phyloP scores from a whole-genome alignment of 2,113 vertebrate genomes.

The Hypocryptadius cinnamomeus region DNA sequence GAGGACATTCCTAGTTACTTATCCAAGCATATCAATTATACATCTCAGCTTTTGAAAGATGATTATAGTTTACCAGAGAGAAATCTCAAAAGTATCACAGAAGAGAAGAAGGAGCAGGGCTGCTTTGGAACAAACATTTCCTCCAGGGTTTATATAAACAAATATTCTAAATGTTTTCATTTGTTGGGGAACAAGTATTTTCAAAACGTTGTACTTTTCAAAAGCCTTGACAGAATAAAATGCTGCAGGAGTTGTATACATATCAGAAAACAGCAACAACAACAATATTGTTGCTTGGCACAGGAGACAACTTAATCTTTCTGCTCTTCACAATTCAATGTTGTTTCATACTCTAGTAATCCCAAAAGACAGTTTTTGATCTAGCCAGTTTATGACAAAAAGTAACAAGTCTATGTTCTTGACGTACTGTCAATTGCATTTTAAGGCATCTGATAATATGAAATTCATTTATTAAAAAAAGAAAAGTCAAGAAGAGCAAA shows the following conservation, averaged over 20 bases:
- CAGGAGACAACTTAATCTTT: constrained; percentile 57
- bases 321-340: constrained; percentile 25
- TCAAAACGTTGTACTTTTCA: constrained; percentile 10
- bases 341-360: constrained; percentile 8
- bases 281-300: not conserved
- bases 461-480: not conserved
- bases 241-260: not conserved
- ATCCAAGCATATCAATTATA: not conserved
- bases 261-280: not conserved
- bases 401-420: not conserved
- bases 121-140: constrained; percentile 16
- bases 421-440: not conserved
- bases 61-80: not conserved
- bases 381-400: not conserved
- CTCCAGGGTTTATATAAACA: not conserved
- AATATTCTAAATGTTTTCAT: not conserved
- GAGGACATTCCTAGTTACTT: not conserved
- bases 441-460: constrained; percentile 20
- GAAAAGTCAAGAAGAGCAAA: not conserved
- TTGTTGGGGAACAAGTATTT: constrained; percentile 30
- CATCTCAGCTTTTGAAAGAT: not conserved
- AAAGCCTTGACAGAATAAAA: constrained; percentile 4
- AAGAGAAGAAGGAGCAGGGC: not conserved
- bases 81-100: not conserved
- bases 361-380: not conserved